A percentile compares a stretch with the other conserved stretches of the same genome.
These are phyloP conservation scores for Pediacus dermestoides DNA, from an alignment of 2,888 invertebrate species.

Conservation along the genomic window DNA sequence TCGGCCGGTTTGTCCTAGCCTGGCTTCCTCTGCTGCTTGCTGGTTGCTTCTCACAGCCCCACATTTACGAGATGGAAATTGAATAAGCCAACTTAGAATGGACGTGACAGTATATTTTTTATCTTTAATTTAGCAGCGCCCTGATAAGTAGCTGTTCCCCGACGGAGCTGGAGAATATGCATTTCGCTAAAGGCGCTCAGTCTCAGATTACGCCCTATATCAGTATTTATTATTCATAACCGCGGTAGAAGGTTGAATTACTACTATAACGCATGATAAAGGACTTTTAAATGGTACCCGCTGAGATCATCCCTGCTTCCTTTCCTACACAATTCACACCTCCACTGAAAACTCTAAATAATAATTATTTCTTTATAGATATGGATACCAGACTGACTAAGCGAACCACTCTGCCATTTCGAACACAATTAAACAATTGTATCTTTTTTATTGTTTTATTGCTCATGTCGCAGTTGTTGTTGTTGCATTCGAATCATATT, in stretches of 20 bases:
- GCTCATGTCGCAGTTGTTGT: too few relatives aligned
- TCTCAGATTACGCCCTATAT: slow-evolving; percentile 47
- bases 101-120: slow-evolving; percentile 51
- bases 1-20: not conserved
- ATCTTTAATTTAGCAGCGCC: slow-evolving; percentile 50
- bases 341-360: too few relatives aligned
- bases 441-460: too few relatives aligned
- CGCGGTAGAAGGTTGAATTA: slow-evolving; percentile 46
- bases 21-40: too few relatives aligned
- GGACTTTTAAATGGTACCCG: slow-evolving; percentile 44
- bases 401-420: slow-evolving; percentile 10
- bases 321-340: too few relatives aligned
- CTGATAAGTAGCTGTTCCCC: slow-evolving; percentile 46
- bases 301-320: slow-evolving; percentile 42
- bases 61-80: slow-evolving; percentile 43
- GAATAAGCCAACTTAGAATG: slow-evolving; percentile 49
- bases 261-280: slow-evolving; percentile 48
- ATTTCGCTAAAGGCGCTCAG: slow-evolving; percentile 42
- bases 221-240: slow-evolving; percentile 51
- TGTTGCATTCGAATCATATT: too few relatives aligned
- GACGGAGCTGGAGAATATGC: slow-evolving; percentile 43
- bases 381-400: not conserved
- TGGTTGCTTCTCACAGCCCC: not conserved
- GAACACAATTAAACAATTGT: slow-evolving; percentile 30
- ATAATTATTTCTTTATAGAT: too few relatives aligned